Base-by-base conservation (phyloP, 2,888 invertebrate genomes). In the Hipparchia semele region DNA sequence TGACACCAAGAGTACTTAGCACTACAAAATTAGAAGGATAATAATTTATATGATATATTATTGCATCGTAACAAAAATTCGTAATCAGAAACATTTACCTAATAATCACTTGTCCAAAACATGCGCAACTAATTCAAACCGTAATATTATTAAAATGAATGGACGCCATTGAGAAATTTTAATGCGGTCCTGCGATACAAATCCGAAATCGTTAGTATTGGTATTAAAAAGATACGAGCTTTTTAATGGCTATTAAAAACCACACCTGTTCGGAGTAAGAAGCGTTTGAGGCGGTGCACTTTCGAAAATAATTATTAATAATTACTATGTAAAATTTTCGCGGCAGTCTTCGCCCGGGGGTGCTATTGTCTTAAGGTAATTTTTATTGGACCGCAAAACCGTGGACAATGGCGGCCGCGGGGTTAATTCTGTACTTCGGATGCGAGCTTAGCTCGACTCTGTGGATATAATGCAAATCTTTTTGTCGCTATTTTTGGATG, bases 331-430 rank as follows among this genome's bases (percentile, higher is more conserved):
- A 89, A 86, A 90, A 90, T 89, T 89, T 89, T 88, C 83, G 89
- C 87, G 83, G 90, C 89, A 87, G 87, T 87, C 84, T 79, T 78
- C 83, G 92, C 94, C 92, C 80, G 86, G 81, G 93, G 94, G 90
- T 88, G 89, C 91, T 90, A 93, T 94, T 94, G 94, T 94, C 88
- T 93, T 93, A 90, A 90, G 87, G 82, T 81, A 83, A 80, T 92
- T 92, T 93, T 94, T 93, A 90, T 92, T 90, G 87, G 89, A 90
- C 89, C 87, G 89, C 89, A 90, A 7, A 89, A 89, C 89, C 89
- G 87, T 79, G 87, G 90, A 94, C 94, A 94, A 94, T 94, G 92
- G 94, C 82, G 81, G 82, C 82, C 86, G 84, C 84, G 83, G 83
- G 85, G 75, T 58, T 71, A 69, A 75, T 75, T 69, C 46, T 56